A percentile compares a stretch with the other conserved stretches of the same genome.
Evolutionary conservation across 2,113 vertebrate species (phyloP).

Genomic region (Mohoua ochrocephala): DNA sequence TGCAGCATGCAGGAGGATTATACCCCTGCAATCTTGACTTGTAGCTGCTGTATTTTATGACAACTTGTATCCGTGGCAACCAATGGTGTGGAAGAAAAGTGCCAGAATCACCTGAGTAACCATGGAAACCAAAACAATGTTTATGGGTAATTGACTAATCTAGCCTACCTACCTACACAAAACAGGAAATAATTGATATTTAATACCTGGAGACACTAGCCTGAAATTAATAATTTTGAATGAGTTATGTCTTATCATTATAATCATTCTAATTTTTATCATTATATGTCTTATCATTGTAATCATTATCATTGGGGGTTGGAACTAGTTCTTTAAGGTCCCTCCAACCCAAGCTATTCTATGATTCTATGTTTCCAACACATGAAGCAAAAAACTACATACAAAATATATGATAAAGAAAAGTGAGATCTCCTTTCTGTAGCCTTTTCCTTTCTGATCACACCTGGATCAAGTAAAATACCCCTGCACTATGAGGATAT

Average conservation of each 20-base stretch:
- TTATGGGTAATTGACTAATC: neutral
- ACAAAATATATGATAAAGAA: neutral
- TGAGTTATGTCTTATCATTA: neutral
- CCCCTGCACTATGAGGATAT: neutral
- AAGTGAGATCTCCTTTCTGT: neutral
- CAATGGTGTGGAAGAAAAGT: neutral
- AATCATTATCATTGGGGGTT: neutral
- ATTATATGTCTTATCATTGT: neutral
- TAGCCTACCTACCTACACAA: neutral
- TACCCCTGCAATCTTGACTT: neutral
- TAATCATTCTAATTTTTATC: neutral
- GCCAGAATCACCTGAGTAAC: neutral
- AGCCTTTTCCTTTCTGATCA: neutral
- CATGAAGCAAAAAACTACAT: neutral
- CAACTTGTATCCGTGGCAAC: conserved; percentile 17
- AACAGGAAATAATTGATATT: neutral
- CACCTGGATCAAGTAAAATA: neutral
- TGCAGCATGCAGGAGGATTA: neutral
- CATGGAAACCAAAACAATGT: neutral
- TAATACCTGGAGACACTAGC: neutral
- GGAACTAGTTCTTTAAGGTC: neutral
- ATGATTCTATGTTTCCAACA: neutral
- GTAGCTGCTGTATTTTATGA: neutral
- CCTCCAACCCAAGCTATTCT: neutral
- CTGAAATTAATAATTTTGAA: neutral